phyloP scores from a whole-genome alignment of 2,888 invertebrate species.

The Creontiades dilutus region DNA sequence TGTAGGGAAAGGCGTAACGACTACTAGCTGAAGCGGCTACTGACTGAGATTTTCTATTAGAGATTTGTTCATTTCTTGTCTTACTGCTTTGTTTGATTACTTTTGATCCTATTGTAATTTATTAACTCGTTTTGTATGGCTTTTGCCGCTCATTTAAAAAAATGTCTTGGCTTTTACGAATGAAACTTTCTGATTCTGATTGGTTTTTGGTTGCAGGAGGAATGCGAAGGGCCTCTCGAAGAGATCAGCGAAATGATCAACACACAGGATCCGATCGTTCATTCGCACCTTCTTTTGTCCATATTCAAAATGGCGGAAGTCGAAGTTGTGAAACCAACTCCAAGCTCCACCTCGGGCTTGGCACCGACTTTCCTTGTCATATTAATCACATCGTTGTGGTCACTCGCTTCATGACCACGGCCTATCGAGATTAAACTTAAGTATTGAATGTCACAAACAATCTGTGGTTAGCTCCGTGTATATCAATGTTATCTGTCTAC shows the following conservation, averaged over 20 bases:
- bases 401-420: slow-evolving; percentile 72
- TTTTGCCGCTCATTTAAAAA: no score
- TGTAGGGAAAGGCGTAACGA: no score
- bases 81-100: no score
- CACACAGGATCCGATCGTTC: slow-evolving; percentile 90
- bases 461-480: slow-evolving; percentile 71
- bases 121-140: no score
- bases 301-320: slow-evolving; percentile 96
- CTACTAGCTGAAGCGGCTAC: no score
- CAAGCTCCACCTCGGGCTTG: slow-evolving; percentile 72
- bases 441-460: slow-evolving; percentile 68
- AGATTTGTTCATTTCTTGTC: no score
- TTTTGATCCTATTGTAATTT: no score
- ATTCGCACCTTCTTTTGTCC: slow-evolving; percentile 91
- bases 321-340: slow-evolving; percentile 82
- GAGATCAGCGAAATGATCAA: slow-evolving; percentile 91
- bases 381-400: slow-evolving; percentile 5
- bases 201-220: slow-evolving; percentile 85
- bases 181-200: no score
- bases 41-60: no score
- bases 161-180: no score
- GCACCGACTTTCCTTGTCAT: slow-evolving; percentile 70
- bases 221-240: slow-evolving; percentile 90
- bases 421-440: slow-evolving; percentile 24
- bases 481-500: slow-evolving; percentile 70